Percentiles rank a stretch among this genome's conserved stretches.
phyloP scores from a whole-genome alignment of 1,140 invertebrate genomes.

The Phocides pigmalion region DNA sequence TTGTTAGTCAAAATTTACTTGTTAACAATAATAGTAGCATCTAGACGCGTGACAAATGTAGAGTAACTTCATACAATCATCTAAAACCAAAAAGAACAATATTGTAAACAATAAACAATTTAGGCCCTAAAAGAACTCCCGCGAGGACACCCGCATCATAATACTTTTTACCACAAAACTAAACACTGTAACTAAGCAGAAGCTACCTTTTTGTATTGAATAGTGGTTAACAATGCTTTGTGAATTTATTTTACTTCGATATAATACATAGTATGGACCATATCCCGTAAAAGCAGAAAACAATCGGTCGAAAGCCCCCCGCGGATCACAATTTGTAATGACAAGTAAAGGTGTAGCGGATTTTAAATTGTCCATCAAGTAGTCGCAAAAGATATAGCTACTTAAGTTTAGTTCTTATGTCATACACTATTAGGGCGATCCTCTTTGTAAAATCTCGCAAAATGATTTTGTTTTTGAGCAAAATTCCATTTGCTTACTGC shows the following conservation, averaged over 20 bases:
- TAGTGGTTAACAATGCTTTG: constrained; percentile 60
- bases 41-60: constrained; percentile 11
- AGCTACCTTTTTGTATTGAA: constrained; percentile 58
- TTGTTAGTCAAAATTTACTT: too few relatives aligned
- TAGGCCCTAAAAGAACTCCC: constrained; percentile 45
- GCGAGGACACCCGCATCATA: constrained; percentile 50
- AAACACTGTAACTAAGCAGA: constrained; percentile 61
- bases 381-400: not conserved
- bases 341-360: constrained; percentile 51
- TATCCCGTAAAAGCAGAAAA: constrained; percentile 60
- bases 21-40: not conserved
- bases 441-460: not conserved
- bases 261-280: constrained; percentile 54
- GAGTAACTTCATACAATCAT: not conserved
- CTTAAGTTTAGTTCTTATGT: constrained; percentile 25
- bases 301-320: constrained; percentile 55
- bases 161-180: constrained; percentile 54
- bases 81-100: constrained; percentile 8
- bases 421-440: not conserved
- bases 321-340: constrained; percentile 54
- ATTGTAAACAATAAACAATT: constrained; percentile 23
- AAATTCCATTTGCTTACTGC: constrained; percentile 8
- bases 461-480: constrained; percentile 23
- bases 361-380: constrained; percentile 5
- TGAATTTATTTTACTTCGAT: constrained; percentile 59